Evolutionary conservation across 1,140 invertebrate species (phyloP).

Genomic region (Eufriesea mexicana): DNA sequence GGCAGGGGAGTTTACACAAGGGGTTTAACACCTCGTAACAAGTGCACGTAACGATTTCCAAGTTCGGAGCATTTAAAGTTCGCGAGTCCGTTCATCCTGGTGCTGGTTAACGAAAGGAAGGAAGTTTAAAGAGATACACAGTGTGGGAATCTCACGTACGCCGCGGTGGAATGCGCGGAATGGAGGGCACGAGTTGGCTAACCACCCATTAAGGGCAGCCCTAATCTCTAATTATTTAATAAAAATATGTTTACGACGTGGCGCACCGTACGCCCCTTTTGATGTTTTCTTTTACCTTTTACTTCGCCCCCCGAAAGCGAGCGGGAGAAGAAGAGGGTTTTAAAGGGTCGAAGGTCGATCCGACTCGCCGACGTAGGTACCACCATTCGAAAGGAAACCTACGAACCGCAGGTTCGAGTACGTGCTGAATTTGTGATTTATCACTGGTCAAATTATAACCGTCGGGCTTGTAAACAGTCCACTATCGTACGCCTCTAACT

Average conservation of each 20-base stretch:
- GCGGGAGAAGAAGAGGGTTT: constrained; percentile 58
- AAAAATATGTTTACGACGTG: constrained; percentile 83
- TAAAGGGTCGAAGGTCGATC: constrained; percentile 77
- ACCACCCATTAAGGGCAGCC: constrained; percentile 79
- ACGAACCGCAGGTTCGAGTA: constrained; percentile 58
- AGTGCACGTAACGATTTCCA: background rate
- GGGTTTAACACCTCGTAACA: background rate
- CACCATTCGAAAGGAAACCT: constrained; percentile 61
- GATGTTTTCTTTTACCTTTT: constrained; percentile 58
- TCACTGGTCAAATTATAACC: constrained; percentile 46
- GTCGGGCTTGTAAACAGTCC: constrained; percentile 22
- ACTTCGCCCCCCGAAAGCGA: constrained; percentile 43
- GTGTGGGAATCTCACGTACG: constrained; percentile 83
- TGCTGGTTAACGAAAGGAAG: constrained; percentile 12
- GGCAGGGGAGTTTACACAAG: background rate
- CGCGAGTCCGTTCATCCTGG: background rate
- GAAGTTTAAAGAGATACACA: constrained; percentile 72
- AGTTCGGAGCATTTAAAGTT: constrained; percentile 10
- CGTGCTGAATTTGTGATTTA: constrained; percentile 61
- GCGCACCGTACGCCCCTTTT: constrained; percentile 78
- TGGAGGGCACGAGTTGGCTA: constrained; percentile 81
- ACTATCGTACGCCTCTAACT: background rate
- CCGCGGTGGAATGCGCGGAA: constrained; percentile 79
- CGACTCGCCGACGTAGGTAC: constrained; percentile 64
- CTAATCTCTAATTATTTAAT: constrained; percentile 84